These are phyloP conservation scores for Drosophila athabasca DNA, from an alignment of 1,140 invertebrate species.

Conservation along the genomic window DNA sequence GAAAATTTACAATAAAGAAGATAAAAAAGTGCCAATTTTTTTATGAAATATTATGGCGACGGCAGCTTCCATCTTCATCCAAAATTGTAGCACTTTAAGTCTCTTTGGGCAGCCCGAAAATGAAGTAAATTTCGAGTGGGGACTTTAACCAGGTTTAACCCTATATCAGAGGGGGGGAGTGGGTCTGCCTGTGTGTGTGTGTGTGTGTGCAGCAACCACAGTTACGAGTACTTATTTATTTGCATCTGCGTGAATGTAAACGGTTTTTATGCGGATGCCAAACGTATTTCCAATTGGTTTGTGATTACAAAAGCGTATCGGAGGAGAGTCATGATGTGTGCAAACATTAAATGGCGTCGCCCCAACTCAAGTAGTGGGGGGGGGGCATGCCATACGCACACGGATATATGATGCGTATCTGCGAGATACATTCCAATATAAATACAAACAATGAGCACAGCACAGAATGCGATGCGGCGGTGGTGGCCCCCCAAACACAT, in stretches of 20 bases:
- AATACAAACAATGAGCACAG: slow-evolving; percentile 56
- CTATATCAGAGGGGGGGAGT: no score
- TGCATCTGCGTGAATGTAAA: slow-evolving; percentile 45
- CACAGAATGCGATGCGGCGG: slow-evolving; percentile 22
- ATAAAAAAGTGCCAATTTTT: no score
- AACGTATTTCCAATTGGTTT: slow-evolving; percentile 74
- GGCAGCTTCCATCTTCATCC: no score
- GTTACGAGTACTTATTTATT: slow-evolving; percentile 49
- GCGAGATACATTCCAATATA: slow-evolving; percentile 78
- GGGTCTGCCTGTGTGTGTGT: no score
- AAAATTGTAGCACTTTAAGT: no score
- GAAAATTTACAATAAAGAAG: no score
- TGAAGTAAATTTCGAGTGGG: no score
- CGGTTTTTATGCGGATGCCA: slow-evolving; percentile 45
- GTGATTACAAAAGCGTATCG: slow-evolving; percentile 80
- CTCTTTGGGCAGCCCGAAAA: no score
- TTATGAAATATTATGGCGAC: no score
- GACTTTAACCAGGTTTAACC: no score
- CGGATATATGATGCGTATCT: slow-evolving; percentile 80
- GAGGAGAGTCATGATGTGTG: slow-evolving; percentile 71
- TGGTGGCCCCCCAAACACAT: slow-evolving; percentile 16
- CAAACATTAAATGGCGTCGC: slow-evolving; percentile 76
- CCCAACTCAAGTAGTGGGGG: not conserved
- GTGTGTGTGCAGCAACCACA: slow-evolving; percentile 23
- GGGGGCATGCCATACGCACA: slow-evolving; percentile 53